These are phyloP conservation scores for Salticus scenicus DNA, from an alignment of 2,888 invertebrate species.

Conservation along the genomic window DNA sequence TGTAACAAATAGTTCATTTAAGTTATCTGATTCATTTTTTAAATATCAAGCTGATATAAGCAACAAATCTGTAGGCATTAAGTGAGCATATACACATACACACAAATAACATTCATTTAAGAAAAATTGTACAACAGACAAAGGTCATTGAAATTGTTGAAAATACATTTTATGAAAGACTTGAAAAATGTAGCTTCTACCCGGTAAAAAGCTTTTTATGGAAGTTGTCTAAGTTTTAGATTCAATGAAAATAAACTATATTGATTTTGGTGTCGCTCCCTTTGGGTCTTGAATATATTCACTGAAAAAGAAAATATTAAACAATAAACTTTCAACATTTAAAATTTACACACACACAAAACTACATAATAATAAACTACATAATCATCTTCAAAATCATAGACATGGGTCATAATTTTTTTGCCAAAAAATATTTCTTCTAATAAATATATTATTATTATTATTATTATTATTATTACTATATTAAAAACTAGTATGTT, in stretches of 20 bases:
- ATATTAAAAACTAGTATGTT: no score
- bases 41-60: neutral
- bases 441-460: no score
- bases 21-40: no score
- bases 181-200: slow-evolving; percentile 16
- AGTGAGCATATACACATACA: neutral
- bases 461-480: no score
- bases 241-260: slow-evolving; percentile 19
- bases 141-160: neutral
- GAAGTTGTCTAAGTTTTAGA: neutral
- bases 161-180: slow-evolving; percentile 24
- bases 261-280: slow-evolving; percentile 53
- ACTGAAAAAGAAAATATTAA: slow-evolving; percentile 30
- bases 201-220: neutral
- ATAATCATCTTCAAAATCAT: no score
- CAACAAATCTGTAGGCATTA: neutral
- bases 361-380: no score
- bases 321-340: no score
- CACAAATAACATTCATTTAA: neutral
- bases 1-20: no score
- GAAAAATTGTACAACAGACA: neutral
- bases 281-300: slow-evolving; percentile 64
- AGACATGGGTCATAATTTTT: neutral
- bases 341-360: no score
- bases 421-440: no score